phyloP scores from a whole-genome alignment of 2,797 vertebrate genomes.

The Cyclopterus lumpus region DNA sequence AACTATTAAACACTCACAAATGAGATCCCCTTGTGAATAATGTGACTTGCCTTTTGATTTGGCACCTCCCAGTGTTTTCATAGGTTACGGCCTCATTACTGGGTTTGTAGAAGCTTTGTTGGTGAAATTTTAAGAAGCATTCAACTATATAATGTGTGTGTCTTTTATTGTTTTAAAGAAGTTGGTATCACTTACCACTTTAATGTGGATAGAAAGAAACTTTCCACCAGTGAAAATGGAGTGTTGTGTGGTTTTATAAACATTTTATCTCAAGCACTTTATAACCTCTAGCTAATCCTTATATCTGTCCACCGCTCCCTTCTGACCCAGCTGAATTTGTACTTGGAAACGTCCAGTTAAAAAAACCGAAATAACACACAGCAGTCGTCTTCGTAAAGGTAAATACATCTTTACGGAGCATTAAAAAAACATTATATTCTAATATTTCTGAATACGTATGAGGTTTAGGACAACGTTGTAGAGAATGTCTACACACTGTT shows the following conservation, averaged over 20 bases:
- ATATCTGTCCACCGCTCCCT: slow-evolving; percentile 77
- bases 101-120: slow-evolving; percentile 56
- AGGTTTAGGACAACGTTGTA: slow-evolving; percentile 74
- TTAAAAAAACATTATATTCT: slow-evolving; percentile 74
- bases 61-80: slow-evolving; percentile 60
- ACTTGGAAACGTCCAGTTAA: slow-evolving; percentile 63
- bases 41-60: slow-evolving; percentile 57
- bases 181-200: slow-evolving; percentile 68
- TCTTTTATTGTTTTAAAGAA: slow-evolving; percentile 50
- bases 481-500: slow-evolving; percentile 69
- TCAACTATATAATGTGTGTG: slow-evolving; percentile 53
- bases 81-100: slow-evolving; percentile 47
- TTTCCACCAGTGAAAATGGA: slow-evolving; percentile 74
- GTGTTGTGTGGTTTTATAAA: slow-evolving; percentile 83
- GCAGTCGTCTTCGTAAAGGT: slow-evolving; percentile 73
- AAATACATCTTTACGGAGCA: slow-evolving; percentile 65
- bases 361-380: slow-evolving; percentile 30
- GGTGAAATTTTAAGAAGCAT: slow-evolving; percentile 53
- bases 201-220: slow-evolving; percentile 65
- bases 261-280: slow-evolving; percentile 89
- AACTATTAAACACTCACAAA: slow-evolving; percentile 49
- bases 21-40: slow-evolving; percentile 68
- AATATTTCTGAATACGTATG: slow-evolving; percentile 73
- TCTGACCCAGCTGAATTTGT: slow-evolving; percentile 74
- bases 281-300: slow-evolving; percentile 85